Evolutionary conservation across 1,140 invertebrate species (phyloP).

Genomic region (Hermatobates lingyangjiaoensis): DNA sequence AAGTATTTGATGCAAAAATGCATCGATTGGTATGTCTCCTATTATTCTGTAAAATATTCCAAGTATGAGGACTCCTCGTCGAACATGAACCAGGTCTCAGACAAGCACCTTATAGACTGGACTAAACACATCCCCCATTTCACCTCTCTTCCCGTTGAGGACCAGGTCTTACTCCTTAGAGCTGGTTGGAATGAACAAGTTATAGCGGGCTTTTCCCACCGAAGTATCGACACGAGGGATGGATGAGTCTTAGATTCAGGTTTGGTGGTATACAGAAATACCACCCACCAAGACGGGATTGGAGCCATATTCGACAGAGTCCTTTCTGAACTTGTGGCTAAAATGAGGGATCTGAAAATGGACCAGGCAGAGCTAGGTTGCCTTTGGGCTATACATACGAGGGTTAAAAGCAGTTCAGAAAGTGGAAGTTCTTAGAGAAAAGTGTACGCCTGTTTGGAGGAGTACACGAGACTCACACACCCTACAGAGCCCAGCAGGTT

Average conservation of each 20-base stretch:
- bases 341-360: conserved; percentile 93
- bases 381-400: conserved; percentile 81
- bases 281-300: conserved; percentile 70
- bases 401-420: conserved; percentile 62
- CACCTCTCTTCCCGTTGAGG: conserved; percentile 68
- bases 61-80: too few species aligned
- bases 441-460: conserved; percentile 83
- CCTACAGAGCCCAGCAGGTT: conserved; percentile 84
- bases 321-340: conserved; percentile 77
- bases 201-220: conserved; percentile 84
- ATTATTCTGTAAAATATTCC: too few species aligned
- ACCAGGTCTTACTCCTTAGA: conserved; percentile 78
- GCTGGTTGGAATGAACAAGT: conserved; percentile 90
- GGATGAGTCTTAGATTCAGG: conserved; percentile 57
- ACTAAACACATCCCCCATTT: conserved; percentile 90
- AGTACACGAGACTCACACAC: conserved; percentile 74
- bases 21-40: too few species aligned
- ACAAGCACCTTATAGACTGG: conserved; percentile 90
- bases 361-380: conserved; percentile 90
- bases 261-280: conserved; percentile 62
- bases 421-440: conserved; percentile 77
- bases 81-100: conserved; percentile 61
- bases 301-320: conserved; percentile 85
- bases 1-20: too few species aligned
- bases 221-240: conserved; percentile 66